Evolutionary conservation across 2,888 invertebrate species (phyloP).

Genomic region (Piscicola geometra): DNA sequence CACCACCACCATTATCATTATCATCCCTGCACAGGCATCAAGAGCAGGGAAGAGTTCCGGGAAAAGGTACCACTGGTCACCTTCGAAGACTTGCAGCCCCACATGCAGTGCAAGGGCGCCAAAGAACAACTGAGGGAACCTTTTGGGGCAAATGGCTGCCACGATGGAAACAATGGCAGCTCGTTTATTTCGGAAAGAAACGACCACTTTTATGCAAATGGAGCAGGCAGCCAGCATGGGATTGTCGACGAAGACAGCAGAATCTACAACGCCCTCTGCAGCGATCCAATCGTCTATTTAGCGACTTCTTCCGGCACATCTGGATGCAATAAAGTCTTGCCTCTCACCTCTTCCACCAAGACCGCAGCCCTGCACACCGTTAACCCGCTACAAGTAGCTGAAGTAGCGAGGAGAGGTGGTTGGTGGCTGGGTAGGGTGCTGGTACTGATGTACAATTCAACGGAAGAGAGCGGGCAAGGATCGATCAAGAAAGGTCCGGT

Average conservation of each 20-base stretch:
- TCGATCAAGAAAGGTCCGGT: slow-evolving; percentile 39
- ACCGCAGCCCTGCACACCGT: slow-evolving; percentile 19
- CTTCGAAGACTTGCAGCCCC: slow-evolving; percentile 39
- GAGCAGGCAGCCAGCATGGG: slow-evolving; percentile 12
- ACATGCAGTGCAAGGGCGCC: too few species aligned
- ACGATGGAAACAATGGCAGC: too few species aligned
- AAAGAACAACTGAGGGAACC: neutral
- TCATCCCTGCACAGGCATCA: slow-evolving; percentile 25
- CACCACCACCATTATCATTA: too few species aligned
- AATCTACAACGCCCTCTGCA: slow-evolving; percentile 38
- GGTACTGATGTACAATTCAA: slow-evolving; percentile 34
- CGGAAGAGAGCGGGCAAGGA: neutral
- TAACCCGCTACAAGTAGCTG: slow-evolving; percentile 37
- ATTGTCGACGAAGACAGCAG: neutral
- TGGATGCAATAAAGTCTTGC: slow-evolving; percentile 42
- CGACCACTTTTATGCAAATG: slow-evolving; percentile 15
- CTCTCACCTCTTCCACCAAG: slow-evolving; percentile 37
- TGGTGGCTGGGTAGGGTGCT: slow-evolving; percentile 36
- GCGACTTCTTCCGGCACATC: slow-evolving; percentile 45
- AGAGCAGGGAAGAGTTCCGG: slow-evolving; percentile 37
- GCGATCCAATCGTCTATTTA: slow-evolving; percentile 41
- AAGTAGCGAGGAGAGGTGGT: slow-evolving; percentile 13
- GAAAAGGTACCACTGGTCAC: slow-evolving; percentile 37
- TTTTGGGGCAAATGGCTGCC: neutral
- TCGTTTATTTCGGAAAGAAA: too few species aligned